Base-by-base conservation (phyloP, 2,797 vertebrate genomes). In the Botia kubotai region DNA sequence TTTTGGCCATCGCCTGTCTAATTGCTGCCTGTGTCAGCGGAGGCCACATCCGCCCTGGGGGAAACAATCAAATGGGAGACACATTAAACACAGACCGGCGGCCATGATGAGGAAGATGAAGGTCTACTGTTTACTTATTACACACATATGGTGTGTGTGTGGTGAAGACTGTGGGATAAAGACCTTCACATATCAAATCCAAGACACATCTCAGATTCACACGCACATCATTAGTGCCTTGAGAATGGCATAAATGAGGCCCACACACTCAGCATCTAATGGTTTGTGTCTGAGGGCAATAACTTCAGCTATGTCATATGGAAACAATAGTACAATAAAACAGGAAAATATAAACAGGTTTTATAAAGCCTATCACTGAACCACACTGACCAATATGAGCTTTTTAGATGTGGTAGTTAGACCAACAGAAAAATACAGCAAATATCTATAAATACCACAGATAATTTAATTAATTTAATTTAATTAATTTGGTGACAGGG, bases 181-280 rank as follows among this genome's bases (percentile, higher is more conserved):
- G 52, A 74, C 62, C 79, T 74, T 68, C 33, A 63, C 62, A 81
- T 71, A 78, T 75, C 75, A 82, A 69, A 80, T 70, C 63, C 17
- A 43, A 63, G 17, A 65, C 23, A 70, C 11, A 6, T 29, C 60
- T 63, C 60, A 2, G 4, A 63, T 16, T 3, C 48, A 70, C 72
- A 75, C 60, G 80, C 79, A 65, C 71, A 85, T 89, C 89, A 90
- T 91, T 89, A 92, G 83, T 33, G 58, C 53, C 0, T 17, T 43
- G 48, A 87, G 87, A 88, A 85, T 69, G 39, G 69, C 82, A 89
- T 85, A 1, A 81, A 82, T 79, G 39, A 71, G 65, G 70, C 48
- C 26, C 70, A 80, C 78, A 62, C 71, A 74, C 71, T 80, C 63
- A 68, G 79, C 79, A 58, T 26, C 78, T 74, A 80, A 74, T 74